These are phyloP conservation scores for Triplophysa yarkandensis DNA, from an alignment of 2,797 vertebrate genomes.

Conservation along the genomic window DNA sequence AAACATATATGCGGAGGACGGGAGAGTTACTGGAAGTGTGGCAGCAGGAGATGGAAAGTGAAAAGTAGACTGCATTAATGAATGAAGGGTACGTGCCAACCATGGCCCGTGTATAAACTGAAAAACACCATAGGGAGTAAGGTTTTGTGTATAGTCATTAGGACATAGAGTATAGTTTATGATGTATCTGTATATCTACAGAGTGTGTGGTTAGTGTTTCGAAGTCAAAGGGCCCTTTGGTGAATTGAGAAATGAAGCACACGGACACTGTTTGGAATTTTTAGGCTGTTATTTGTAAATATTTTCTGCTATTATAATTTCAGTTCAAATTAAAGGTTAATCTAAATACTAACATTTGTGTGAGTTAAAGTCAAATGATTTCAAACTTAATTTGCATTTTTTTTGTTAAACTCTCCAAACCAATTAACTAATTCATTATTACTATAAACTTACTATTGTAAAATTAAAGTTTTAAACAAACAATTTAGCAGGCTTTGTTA, in stretches of 20 bases:
- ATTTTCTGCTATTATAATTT: too few species aligned
- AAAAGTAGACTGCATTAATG: constrained; percentile 39
- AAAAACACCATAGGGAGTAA: neutral
- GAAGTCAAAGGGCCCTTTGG: neutral
- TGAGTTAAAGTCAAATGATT: too few species aligned
- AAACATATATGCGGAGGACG: constrained; percentile 6
- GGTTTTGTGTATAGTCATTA: constrained; percentile 6
- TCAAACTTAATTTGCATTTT: too few species aligned
- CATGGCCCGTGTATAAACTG: neutral
- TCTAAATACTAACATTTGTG: too few species aligned
- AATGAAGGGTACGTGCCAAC: constrained; percentile 35
- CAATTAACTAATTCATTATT: too few species aligned
- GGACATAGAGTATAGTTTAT: constrained; percentile 4
- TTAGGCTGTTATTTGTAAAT: too few species aligned
- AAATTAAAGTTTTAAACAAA: too few species aligned
- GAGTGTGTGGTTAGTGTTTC: neutral
- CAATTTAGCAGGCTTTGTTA: too few species aligned
- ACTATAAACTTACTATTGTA: too few species aligned
- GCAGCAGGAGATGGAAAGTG: constrained; percentile 36
- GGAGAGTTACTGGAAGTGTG: constrained; percentile 36
- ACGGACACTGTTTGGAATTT: neutral
- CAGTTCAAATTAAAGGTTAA: too few species aligned
- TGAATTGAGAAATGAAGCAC: neutral
- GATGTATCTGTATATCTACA: neutral
- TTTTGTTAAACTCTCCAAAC: too few species aligned